Base-by-base conservation (phyloP, 1,140 invertebrate genomes). In the Sminthurides bifidus region DNA sequence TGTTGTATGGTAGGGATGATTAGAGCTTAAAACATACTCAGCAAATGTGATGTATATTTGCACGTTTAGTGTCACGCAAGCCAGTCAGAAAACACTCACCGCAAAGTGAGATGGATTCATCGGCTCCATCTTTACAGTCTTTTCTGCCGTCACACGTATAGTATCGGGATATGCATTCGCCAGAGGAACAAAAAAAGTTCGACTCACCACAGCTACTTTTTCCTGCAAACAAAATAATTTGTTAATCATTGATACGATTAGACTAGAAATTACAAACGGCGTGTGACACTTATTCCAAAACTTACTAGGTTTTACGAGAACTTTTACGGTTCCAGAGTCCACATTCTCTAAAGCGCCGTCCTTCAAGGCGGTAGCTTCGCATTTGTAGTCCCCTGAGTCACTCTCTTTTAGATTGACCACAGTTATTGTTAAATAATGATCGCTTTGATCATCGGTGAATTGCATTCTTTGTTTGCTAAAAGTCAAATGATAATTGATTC, bases 121-220 rank as follows among this genome's bases (percentile, higher is more conserved):
- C 87, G 0, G 84, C 85, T 14, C 81, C 82, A 68, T 92, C 91
- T 2, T 76, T 71, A 68, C 90, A 93, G 68, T 93, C 88, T 51
- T 79, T 77, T 59, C 86, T 79, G n/a, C 87, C 87, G 70, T 95
- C 91, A 72, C 92, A 96, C 0, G 91, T 83, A 72, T 92, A 94
- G 71, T 85, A 87, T 79, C 83, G 85, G 63, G 83, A 85, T 65
- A 95, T 90, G 71, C 91, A 95, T 2, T 79, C 75, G 1, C 87
- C 87, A 53, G 83, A 82, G 55, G 79, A 81, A 46, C 85, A 83
- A 21, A 66, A 66, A 68, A 79, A 80, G 50, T 59, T 67, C 8
- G 65, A 66, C 23, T 73, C 64, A 2, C 61, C 63, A 62, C 74
- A 76, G 14, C 61, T 69, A 40, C 69, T 67, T 61, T 66, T 67